Evolutionary conservation across 2,888 invertebrate genomes (phyloP).

Genomic region (Disparrhopalites patrizii): DNA sequence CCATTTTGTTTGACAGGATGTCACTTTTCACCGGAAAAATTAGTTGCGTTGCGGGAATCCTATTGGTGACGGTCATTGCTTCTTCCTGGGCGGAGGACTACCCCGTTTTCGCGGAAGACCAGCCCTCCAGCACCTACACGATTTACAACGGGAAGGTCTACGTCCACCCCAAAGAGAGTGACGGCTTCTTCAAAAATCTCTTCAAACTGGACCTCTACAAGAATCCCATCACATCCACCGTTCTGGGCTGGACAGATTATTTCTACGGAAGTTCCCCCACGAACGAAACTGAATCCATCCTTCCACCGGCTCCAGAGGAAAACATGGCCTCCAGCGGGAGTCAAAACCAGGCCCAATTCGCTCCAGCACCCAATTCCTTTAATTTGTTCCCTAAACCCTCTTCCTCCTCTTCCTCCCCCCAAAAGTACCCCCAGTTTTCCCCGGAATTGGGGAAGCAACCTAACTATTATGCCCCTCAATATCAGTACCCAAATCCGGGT

Average conservation of each 20-base stretch:
- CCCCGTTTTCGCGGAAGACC: conserved; percentile 19
- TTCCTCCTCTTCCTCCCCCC: too few species aligned
- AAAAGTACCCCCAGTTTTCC: not conserved
- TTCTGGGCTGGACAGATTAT: conserved; percentile 19
- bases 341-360: conserved; percentile 5
- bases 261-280: not conserved
- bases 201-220: conserved; percentile 11
- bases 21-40: too few species aligned
- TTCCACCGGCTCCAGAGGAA: not conserved
- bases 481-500: not conserved
- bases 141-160: conserved; percentile 26
- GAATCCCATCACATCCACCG: conserved; percentile 5
- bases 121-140: conserved; percentile 16
- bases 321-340: not conserved
- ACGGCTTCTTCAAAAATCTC: not conserved
- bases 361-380: not conserved
- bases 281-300: not conserved
- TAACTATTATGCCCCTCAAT: not conserved
- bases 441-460: not conserved
- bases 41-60: too few species aligned
- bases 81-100: too few species aligned
- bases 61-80: too few species aligned
- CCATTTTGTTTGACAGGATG: too few species aligned
- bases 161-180: conserved; percentile 16
- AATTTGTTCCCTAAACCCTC: not conserved